These are phyloP conservation scores for Leuciscus waleckii DNA, from an alignment of 2,797 vertebrate genomes.

Conservation along the genomic window DNA sequence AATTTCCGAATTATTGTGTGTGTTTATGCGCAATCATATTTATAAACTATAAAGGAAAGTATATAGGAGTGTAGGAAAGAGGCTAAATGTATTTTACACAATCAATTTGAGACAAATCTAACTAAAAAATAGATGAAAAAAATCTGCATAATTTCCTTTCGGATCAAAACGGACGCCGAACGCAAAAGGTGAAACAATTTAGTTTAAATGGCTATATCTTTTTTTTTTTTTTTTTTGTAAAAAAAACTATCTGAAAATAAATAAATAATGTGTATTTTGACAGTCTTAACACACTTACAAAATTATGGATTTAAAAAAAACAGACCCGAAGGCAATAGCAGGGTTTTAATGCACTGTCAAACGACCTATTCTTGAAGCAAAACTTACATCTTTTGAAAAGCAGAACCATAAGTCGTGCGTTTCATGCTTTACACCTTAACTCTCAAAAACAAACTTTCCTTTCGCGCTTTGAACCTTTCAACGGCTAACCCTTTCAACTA, in stretches of 20 bases:
- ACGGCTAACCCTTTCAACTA: background rate
- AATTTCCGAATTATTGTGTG: background rate
- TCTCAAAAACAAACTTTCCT: slow-evolving; percentile 12
- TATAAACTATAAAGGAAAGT: background rate
- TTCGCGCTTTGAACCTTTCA: background rate
- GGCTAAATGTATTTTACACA: background rate
- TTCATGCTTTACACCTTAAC: background rate
- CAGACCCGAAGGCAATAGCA: background rate
- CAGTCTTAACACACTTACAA: background rate
- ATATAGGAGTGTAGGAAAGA: background rate
- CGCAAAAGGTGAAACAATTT: background rate
- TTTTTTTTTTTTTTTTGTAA: background rate
- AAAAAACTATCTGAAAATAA: background rate
- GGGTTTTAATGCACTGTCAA: background rate
- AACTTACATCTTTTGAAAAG: background rate
- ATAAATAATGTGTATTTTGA: background rate
- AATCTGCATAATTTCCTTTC: background rate
- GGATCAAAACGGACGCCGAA: no score
- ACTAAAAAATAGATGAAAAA: background rate
- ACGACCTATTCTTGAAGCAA: background rate
- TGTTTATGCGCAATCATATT: background rate
- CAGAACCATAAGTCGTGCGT: no score
- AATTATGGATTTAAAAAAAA: background rate
- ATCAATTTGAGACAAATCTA: background rate
- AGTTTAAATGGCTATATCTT: background rate